These are phyloP conservation scores for Zelleria hepariella DNA, from an alignment of 2,888 invertebrate genomes.

Conservation along the genomic window DNA sequence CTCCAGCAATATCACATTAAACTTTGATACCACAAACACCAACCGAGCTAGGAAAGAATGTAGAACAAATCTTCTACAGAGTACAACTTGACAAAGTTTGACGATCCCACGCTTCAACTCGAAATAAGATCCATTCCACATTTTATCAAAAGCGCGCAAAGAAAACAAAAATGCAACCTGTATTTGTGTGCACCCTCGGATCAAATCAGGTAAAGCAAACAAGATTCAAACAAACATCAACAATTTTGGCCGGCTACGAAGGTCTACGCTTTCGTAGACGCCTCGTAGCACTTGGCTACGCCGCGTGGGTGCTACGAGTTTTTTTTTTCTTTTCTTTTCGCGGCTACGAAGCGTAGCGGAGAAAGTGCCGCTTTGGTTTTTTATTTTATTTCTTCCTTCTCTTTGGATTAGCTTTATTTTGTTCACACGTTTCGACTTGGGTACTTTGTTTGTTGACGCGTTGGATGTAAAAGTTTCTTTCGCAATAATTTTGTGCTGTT, in stretches of 20 bases:
- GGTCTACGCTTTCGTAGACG: not conserved
- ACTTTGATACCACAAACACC: too few species aligned
- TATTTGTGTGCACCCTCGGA: too few species aligned
- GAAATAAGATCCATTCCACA: too few species aligned
- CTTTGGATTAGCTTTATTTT: not conserved
- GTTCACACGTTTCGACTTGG: not conserved
- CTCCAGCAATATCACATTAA: too few species aligned
- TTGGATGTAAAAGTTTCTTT: not conserved
- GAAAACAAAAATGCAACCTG: not conserved
- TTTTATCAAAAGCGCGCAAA: too few species aligned
- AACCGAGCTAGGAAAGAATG: too few species aligned
- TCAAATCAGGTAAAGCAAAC: not conserved
- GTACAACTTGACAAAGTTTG: too few species aligned
- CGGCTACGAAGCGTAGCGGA: not conserved
- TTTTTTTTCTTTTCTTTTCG: not conserved
- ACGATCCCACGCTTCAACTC: too few species aligned
- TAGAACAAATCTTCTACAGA: too few species aligned
- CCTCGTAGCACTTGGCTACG: conserved; percentile 1
- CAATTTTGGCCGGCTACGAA: not conserved
- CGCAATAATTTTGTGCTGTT: not conserved
- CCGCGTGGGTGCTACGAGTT: not conserved
- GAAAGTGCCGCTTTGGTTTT: not conserved
- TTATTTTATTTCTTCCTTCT: not conserved
- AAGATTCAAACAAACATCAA: not conserved
- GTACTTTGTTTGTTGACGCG: not conserved